These are phyloP conservation scores for Cynodonichthys magdalenae DNA, from an alignment of 2,797 vertebrate species.

Conservation along the genomic window DNA sequence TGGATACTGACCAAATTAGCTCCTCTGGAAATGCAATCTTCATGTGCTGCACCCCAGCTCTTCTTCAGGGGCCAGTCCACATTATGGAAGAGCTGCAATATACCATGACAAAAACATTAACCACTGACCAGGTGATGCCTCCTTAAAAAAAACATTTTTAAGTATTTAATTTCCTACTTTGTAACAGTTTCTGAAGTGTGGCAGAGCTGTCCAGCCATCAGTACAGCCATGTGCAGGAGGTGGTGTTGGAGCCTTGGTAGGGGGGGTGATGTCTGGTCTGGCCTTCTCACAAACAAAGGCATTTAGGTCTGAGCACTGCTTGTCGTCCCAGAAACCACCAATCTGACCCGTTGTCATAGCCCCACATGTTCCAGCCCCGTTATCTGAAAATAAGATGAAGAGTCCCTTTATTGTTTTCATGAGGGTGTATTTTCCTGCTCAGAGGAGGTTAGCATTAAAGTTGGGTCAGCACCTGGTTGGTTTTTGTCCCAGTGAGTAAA, in stretches of 20 bases:
- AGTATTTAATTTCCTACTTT: slow-evolving; percentile 53
- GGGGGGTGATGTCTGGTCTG: slow-evolving; percentile 78
- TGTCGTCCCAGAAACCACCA: slow-evolving; percentile 84
- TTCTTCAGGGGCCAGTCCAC: slow-evolving; percentile 75
- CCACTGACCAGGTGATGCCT: background rate
- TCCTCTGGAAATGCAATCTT: slow-evolving; percentile 78
- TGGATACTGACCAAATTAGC: slow-evolving; percentile 82
- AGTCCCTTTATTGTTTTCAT: background rate
- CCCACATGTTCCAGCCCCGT: slow-evolving; percentile 76
- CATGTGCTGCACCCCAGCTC: slow-evolving; percentile 76
- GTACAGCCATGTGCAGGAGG: slow-evolving; percentile 67
- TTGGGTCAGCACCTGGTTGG: slow-evolving; percentile 75
- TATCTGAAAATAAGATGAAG: slow-evolving; percentile 61
- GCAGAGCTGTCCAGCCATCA: slow-evolving; percentile 59
- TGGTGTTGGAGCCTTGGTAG: slow-evolving; percentile 73
- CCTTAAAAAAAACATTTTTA: background rate
- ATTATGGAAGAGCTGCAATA: slow-evolving; percentile 77
- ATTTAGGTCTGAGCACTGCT: slow-evolving; percentile 64
- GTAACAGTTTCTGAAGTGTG: slow-evolving; percentile 79
- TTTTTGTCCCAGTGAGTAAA: slow-evolving; percentile 83
- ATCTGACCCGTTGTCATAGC: slow-evolving; percentile 76
- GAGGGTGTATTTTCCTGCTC: too few relatives aligned
- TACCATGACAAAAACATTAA: background rate
- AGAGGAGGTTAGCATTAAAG: background rate
- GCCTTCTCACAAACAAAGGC: slow-evolving; percentile 79